Conservation (phyloP, 2,888 invertebrate species). For the Oeneis ivallda region DNA sequence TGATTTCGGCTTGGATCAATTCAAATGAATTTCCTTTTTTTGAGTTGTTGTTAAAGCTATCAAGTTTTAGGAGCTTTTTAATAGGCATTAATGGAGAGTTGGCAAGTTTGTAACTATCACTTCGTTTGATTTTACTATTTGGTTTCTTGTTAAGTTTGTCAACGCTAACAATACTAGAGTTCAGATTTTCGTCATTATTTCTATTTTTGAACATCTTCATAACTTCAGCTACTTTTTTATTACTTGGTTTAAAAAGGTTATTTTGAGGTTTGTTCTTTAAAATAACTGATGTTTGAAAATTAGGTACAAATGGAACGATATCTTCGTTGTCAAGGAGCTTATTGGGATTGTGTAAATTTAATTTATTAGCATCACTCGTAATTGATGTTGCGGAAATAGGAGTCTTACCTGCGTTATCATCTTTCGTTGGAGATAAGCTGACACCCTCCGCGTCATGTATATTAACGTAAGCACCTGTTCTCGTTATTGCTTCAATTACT, state of each 20-base stretch:
- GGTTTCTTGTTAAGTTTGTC: conserved; percentile 54
- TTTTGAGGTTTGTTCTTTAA: conserved; percentile 63
- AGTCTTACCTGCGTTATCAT: conserved; percentile 86
- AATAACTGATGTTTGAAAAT: conserved; percentile 74
- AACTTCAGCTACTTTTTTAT: conserved; percentile 73
- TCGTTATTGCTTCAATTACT: conserved; percentile 73
- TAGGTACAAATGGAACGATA: conserved; percentile 71
- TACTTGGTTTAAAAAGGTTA: conserved; percentile 57
- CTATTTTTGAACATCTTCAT: conserved; percentile 74
- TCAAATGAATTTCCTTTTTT: conserved; percentile 79
- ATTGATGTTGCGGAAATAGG: conserved; percentile 37
- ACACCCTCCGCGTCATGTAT: conserved; percentile 84
- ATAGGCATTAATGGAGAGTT: conserved; percentile 87
- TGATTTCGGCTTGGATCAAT: conserved; percentile 83
- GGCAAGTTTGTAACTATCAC: conserved; percentile 92
- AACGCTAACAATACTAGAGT: conserved; percentile 43
- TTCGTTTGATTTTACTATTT: conserved; percentile 85
- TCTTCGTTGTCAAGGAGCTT: conserved; percentile 53
- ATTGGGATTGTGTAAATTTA: conserved; percentile 53
- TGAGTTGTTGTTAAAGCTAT: conserved; percentile 67
- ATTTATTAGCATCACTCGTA: conserved; percentile 47
- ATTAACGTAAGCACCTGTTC: conserved; percentile 86
- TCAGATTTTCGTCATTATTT: conserved; percentile 50
- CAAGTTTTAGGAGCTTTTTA: conserved; percentile 81
- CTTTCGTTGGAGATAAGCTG: conserved; percentile 82